Base-by-base conservation (phyloP, 2,113 vertebrate genomes). In the Astur gentilis region DNA sequence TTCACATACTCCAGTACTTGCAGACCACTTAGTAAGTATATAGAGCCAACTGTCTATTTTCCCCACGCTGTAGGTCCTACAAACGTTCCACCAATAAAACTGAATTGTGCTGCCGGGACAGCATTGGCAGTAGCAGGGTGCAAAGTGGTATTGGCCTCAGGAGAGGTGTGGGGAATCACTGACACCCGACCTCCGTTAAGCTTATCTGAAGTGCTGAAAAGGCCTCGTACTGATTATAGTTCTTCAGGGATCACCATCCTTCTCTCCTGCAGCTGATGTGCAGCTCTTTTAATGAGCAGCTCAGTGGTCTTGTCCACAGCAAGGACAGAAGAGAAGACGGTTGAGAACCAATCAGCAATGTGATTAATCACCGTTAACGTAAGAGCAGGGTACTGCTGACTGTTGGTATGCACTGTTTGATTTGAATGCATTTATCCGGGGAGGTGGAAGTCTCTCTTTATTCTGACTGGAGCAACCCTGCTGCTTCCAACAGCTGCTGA, bases 401-500 rank as follows among this genome's bases (percentile, higher is more conserved):
- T 91, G 93, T 95, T 95, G 84, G 90, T 67, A 79, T 88, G 87
- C 45, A 27, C 55, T 79, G 36, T 92, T 97, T 91, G 91, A 97
- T 96, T 90, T 92, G 62, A 97, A 94, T 84, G 93, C 57, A 55
- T 93, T 87, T 94, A 73, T 91, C 73, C 80, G 87, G 86, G 87
- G 87, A 90, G 47, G 64, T 80, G 61, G 42, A 61, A 84, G 76
- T 90, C 87, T 93, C 75, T 90, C 91, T 90, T 81, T 86, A 88
- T 95, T 78, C 78, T 91, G 79, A 81, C 83, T 60, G 89, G 77
- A 97, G 82, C 60, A 93, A 94, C 87, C 97, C 96, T 1, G 72
- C 96, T 95, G 95, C 89, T 97, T 82, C 76, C 88, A 97, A 95
- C 97, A 98, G 96, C 97, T 98, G 97, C 96, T 95, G 92, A 96